phyloP scores from a whole-genome alignment of 2,888 invertebrate species.

The Megaustenia siamemsis region DNA sequence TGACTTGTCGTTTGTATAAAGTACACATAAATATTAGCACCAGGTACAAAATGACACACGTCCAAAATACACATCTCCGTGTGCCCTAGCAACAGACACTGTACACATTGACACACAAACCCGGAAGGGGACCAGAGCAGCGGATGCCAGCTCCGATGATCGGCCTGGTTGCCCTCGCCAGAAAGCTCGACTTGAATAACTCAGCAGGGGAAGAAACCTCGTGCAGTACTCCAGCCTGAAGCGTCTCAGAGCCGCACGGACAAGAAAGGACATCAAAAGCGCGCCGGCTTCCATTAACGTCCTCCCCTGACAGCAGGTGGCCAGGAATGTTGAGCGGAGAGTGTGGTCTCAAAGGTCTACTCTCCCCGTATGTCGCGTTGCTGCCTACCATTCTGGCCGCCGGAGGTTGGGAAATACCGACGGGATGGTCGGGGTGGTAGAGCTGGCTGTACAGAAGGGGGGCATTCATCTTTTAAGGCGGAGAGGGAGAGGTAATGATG shows the following conservation, averaged over 20 bases:
- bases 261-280: constrained; percentile 20
- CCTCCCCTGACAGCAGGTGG: neutral
- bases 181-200: neutral
- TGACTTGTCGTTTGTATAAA: too few relatives aligned
- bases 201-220: neutral
- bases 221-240: neutral
- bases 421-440: neutral
- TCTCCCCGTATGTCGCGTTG: neutral
- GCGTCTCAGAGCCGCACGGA: neutral
- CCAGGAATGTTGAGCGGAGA: neutral
- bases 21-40: too few relatives aligned
- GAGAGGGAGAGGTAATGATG: neutral
- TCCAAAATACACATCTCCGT: too few relatives aligned
- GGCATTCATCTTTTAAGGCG: too few relatives aligned
- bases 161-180: neutral
- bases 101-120: too few relatives aligned
- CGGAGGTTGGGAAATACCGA: too few relatives aligned
- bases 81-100: too few relatives aligned
- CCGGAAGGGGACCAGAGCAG: too few relatives aligned
- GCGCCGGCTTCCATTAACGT: constrained; percentile 13
- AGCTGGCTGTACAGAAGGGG: too few relatives aligned
- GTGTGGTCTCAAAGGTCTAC: neutral
- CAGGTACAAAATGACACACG: too few relatives aligned
- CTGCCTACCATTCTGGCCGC: too few relatives aligned
- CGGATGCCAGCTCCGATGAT: neutral